phyloP scores from a whole-genome alignment of 2,888 invertebrate genomes.

The Anodontia alba region DNA sequence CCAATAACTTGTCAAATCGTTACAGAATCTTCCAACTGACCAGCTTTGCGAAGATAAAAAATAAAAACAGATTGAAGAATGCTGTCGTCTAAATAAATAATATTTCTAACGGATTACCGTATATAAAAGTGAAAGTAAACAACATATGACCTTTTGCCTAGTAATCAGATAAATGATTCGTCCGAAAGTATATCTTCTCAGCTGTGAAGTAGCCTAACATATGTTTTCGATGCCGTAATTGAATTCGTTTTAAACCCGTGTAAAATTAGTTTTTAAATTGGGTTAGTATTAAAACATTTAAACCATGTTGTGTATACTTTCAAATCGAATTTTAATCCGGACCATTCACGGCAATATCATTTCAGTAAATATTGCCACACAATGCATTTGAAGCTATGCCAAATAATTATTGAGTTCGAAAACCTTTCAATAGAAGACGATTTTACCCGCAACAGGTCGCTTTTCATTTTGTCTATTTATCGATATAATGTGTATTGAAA shows the following conservation, averaged over 20 bases:
- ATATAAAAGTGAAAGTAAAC: too few relatives aligned
- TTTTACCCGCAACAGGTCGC: not conserved
- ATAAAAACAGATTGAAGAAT: too few relatives aligned
- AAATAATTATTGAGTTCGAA: not conserved
- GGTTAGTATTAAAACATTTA: not conserved
- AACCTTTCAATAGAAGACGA: not conserved
- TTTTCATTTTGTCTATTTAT: conserved; percentile 8
- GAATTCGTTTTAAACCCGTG: not conserved
- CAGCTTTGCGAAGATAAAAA: too few relatives aligned
- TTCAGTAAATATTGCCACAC: not conserved
- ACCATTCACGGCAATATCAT: conserved; percentile 1
- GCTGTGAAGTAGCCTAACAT: not conserved
- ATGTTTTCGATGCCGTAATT: not conserved
- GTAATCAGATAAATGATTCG: too few relatives aligned
- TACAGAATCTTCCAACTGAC: too few relatives aligned
- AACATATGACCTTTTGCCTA: too few relatives aligned
- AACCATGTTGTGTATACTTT: not conserved
- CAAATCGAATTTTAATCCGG: not conserved
- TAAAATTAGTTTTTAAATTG: not conserved
- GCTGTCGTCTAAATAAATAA: too few relatives aligned
- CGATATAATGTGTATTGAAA: not conserved
- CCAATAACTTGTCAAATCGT: too few relatives aligned
- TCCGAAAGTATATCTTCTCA: too few relatives aligned
- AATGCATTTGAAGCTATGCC: not conserved
- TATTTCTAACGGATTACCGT: too few relatives aligned